Conservation (phyloP, 1,140 invertebrate species). For the Geopemphigus sp. region DNA sequence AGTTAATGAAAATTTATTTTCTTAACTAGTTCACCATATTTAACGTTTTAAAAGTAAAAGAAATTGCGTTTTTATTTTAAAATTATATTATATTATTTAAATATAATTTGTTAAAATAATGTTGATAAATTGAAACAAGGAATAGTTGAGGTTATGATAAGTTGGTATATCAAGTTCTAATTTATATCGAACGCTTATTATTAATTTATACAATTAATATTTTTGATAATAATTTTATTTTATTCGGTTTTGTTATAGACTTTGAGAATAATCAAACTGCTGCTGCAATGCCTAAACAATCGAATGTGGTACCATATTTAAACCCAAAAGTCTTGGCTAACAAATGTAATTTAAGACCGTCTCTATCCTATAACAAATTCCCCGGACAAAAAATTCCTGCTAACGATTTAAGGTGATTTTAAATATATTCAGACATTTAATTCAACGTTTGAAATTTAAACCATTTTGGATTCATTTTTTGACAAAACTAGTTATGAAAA, state of each 20-base stretch:
- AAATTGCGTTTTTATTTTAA: too few species aligned
- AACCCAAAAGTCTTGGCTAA: conserved; percentile 11
- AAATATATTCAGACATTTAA: too few species aligned
- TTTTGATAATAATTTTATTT: background rate
- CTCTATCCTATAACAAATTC: conserved; percentile 38
- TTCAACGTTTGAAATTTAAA: too few species aligned
- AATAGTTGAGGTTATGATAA: background rate
- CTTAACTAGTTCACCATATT: too few species aligned
- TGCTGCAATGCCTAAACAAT: conserved; percentile 17
- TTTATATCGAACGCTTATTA: background rate
- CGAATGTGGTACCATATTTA: background rate
- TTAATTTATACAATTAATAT: background rate
- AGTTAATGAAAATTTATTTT: too few species aligned
- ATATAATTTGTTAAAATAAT: too few species aligned
- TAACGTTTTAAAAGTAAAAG: background rate
- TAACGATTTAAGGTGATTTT: conserved; percentile 26
- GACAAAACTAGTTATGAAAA: too few species aligned
- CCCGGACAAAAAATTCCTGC: conserved; percentile 13
- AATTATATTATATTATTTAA: background rate
- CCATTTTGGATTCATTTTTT: too few species aligned
- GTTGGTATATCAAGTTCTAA: background rate
- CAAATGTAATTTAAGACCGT: conserved; percentile 36
- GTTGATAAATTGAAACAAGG: too few species aligned
- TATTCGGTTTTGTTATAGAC: conserved; percentile 35
- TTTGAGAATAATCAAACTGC: conserved; percentile 11